Conservation (phyloP, 23 tunicate species). For the Trididemnum clinides region DNA sequence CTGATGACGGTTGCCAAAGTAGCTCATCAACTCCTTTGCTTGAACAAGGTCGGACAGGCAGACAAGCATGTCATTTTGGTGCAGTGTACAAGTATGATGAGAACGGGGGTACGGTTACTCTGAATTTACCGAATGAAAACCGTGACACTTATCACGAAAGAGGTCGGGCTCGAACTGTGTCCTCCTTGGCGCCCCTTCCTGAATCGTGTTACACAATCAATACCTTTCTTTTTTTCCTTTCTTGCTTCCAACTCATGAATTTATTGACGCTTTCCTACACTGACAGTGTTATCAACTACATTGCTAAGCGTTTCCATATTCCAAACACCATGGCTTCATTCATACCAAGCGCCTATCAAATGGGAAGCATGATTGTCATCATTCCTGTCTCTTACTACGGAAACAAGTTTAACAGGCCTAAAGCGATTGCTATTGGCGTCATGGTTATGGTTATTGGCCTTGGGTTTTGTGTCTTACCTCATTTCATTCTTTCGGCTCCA, state of each 20-base stretch:
- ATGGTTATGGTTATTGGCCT: slow-evolving; percentile 76
- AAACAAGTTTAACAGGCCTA: slow-evolving; percentile 64
- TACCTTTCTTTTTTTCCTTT: slow-evolving; percentile 68
- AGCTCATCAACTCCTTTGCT: neutral
- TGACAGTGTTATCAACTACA: slow-evolving; percentile 87
- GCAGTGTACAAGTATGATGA: slow-evolving; percentile 19
- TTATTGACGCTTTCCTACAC: slow-evolving; percentile 78
- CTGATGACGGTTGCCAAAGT: neutral
- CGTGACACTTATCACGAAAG: neutral
- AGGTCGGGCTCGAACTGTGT: slow-evolving; percentile 47
- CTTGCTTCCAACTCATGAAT: slow-evolving; percentile 79
- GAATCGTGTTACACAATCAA: slow-evolving; percentile 81
- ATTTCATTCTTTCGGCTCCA: slow-evolving; percentile 64
- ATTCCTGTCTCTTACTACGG: slow-evolving; percentile 90
- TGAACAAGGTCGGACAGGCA: neutral
- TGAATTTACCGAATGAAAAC: slow-evolving; percentile 2
- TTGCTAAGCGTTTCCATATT: slow-evolving; percentile 74
- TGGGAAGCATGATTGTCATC: slow-evolving; percentile 76
- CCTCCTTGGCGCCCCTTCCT: slow-evolving; percentile 79
- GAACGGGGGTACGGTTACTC: slow-evolving; percentile 22
- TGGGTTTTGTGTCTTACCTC: slow-evolving; percentile 79
- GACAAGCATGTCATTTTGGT: neutral
- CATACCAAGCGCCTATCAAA: slow-evolving; percentile 81
- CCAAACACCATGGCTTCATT: slow-evolving; percentile 97
- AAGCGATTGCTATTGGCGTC: slow-evolving; percentile 77